Conservation (phyloP, 1,140 invertebrate species). For the Chelonus insularis region DNA sequence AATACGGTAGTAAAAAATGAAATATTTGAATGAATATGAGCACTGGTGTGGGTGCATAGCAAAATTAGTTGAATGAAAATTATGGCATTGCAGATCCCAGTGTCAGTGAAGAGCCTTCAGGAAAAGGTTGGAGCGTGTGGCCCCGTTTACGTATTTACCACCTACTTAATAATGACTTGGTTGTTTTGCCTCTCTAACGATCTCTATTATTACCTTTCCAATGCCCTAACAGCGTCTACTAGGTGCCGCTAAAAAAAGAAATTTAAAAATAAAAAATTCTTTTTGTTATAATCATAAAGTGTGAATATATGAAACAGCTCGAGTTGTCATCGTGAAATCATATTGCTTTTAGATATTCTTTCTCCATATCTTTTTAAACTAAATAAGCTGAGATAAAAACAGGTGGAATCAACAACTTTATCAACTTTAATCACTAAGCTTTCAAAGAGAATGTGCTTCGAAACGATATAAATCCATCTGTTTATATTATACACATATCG, state of each 20-base stretch:
- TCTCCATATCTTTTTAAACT: not conserved
- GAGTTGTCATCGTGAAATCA: not conserved
- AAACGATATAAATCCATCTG: slow-evolving; percentile 25
- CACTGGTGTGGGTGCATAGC: slow-evolving; percentile 21
- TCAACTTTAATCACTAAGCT: slow-evolving; percentile 40
- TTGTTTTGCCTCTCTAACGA: slow-evolving; percentile 54
- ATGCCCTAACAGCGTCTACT: slow-evolving; percentile 51
- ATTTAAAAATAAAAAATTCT: slow-evolving; percentile 32
- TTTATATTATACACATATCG: not conserved
- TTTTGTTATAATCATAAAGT: no score
- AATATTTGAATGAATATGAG: not conserved
- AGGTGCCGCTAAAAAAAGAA: slow-evolving; percentile 47
- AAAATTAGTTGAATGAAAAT: slow-evolving; percentile 51
- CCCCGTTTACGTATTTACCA: slow-evolving; percentile 56
- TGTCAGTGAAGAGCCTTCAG: slow-evolving; percentile 58
- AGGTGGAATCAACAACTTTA: not conserved
- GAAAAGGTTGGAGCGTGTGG: slow-evolving; percentile 59
- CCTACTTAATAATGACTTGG: slow-evolving; percentile 25
- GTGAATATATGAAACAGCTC: not conserved
- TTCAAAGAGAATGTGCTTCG: slow-evolving; percentile 43
- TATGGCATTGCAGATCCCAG: slow-evolving; percentile 60
- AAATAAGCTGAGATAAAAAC: slow-evolving; percentile 19
- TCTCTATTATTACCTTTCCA: slow-evolving; percentile 25
- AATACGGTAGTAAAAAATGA: no score
- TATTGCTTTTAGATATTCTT: not conserved